Conservation (phyloP, 2,888 invertebrate genomes). For the Lomographa bimaculata region DNA sequence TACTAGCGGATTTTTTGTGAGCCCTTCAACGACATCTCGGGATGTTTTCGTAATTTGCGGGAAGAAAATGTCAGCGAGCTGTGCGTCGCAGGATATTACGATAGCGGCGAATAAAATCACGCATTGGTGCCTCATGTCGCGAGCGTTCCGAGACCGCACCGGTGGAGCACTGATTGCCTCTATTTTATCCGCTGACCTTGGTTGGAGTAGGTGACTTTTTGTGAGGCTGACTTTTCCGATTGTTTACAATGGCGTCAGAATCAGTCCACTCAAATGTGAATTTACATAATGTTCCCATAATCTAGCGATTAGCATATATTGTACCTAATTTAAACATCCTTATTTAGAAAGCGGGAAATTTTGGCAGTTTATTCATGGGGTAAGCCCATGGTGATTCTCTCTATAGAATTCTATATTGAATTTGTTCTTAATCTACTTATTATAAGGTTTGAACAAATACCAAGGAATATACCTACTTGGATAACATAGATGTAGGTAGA, state of each 20-base stretch:
- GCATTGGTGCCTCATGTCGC: conserved; percentile 34
- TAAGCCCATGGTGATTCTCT: no score
- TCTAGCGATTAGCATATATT: no score
- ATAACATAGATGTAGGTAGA: no score
- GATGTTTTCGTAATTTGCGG: conserved; percentile 29
- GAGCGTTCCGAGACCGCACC: conserved; percentile 30
- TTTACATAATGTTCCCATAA: no score
- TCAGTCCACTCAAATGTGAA: conserved; percentile 13
- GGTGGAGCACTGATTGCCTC: conserved; percentile 37
- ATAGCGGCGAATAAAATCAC: conserved; percentile 26
- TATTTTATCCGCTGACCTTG: conserved; percentile 38
- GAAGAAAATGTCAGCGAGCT: conserved; percentile 34
- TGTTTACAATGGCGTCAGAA: conserved; percentile 36
- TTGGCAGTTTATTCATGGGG: no score
- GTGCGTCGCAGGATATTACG: conserved; percentile 29
- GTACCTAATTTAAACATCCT: no score
- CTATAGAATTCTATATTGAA: no score
- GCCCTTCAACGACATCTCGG: conserved; percentile 25
- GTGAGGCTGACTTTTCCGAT: conserved; percentile 34
- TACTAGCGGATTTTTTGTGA: conserved; percentile 36
- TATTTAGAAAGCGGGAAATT: no score
- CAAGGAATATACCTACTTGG: no score
- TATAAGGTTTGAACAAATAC: no score
- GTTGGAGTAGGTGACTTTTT: conserved; percentile 31
- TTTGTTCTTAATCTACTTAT: no score